Evolutionary conservation across 2,113 vertebrate genomes (phyloP).

Genomic region (Bolborhynchus lineola): DNA sequence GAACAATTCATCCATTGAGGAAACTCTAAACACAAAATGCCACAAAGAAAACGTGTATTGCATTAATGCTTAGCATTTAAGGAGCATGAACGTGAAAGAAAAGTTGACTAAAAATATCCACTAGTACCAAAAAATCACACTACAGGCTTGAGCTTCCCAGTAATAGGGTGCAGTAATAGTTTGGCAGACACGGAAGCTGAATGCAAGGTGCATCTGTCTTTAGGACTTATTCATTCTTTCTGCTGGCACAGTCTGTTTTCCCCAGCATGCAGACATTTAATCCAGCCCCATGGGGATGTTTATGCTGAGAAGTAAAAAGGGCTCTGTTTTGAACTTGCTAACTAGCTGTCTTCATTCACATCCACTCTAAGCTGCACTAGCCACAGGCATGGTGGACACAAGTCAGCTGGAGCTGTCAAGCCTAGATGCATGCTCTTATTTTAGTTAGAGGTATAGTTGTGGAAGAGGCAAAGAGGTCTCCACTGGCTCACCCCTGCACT

Average conservation of each 20-base stretch:
- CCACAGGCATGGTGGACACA: background rate
- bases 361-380: background rate
- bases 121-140: background rate
- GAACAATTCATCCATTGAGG: background rate
- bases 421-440: background rate
- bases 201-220: background rate
- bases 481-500: background rate
- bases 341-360: background rate
- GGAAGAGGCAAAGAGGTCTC: background rate
- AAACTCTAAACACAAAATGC: conserved; percentile 29
- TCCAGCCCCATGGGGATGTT: background rate
- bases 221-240: conserved; percentile 33
- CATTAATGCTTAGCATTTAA: conserved; percentile 10
- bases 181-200: background rate
- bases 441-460: background rate
- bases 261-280: background rate
- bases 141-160: background rate
- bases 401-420: background rate
- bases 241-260: conserved; percentile 21
- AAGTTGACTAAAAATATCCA: conserved; percentile 21
- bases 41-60: background rate
- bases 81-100: background rate
- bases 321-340: background rate
- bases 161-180: background rate
- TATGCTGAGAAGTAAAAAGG: background rate